Conservation (phyloP, 1,140 invertebrate species). For the Aphidius gifuensis region DNA sequence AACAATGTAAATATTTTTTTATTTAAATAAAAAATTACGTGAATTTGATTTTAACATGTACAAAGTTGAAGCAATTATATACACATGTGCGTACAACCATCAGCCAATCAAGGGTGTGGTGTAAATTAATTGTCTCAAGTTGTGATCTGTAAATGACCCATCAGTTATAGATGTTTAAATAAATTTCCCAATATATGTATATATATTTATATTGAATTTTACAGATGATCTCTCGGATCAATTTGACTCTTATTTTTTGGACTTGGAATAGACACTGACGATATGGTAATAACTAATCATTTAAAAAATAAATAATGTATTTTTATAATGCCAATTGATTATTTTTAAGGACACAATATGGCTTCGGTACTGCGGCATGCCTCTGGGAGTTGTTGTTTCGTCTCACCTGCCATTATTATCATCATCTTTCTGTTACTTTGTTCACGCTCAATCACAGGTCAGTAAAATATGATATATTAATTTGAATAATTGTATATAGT, state of each 20-base stretch:
- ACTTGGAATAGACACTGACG: conserved; percentile 55
- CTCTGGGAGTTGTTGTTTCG: conserved; percentile 69
- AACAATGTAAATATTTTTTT: too few relatives aligned
- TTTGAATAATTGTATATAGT: not conserved
- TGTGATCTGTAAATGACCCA: conserved; percentile 19
- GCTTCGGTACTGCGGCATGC: conserved; percentile 76
- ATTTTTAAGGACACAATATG: conserved; percentile 70
- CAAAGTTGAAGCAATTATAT: too few relatives aligned
- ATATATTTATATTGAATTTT: conserved; percentile 26
- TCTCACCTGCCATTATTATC: conserved; percentile 48
- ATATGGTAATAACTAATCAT: conserved; percentile 50
- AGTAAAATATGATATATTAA: conserved; percentile 29
- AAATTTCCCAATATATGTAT: not conserved
- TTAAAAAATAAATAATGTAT: too few relatives aligned
- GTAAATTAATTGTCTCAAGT: conserved; percentile 24
- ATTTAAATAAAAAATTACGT: too few relatives aligned
- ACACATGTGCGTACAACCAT: too few relatives aligned
- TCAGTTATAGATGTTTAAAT: conserved; percentile 16
- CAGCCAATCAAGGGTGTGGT: conserved; percentile 24
- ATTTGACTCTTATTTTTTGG: conserved; percentile 45
- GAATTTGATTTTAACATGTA: too few relatives aligned
- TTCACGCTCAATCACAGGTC: conserved; percentile 62
- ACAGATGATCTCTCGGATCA: conserved; percentile 48
- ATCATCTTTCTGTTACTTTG: conserved; percentile 68
- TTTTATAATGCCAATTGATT: too few relatives aligned